Evolutionary conservation across 2,888 invertebrate species (phyloP).

Genomic region (Amblyteles armatorius): DNA sequence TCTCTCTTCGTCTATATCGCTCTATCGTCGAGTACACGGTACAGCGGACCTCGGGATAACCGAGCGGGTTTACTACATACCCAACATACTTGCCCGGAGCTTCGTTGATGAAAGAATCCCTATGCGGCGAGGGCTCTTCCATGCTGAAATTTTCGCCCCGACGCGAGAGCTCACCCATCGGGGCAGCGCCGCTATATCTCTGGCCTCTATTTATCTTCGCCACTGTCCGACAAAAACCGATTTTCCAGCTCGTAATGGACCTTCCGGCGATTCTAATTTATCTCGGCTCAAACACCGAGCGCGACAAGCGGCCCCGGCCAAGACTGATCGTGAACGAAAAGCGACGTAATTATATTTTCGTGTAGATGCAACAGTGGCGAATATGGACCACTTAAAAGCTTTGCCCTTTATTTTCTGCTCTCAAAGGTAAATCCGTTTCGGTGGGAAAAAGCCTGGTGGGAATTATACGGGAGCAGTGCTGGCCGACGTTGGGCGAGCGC

Average conservation of each 20-base stretch:
- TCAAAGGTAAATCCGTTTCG: too few species aligned
- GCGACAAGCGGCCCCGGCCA: neutral
- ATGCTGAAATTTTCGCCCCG: neutral
- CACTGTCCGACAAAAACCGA: constrained; percentile 46
- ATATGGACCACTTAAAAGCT: too few species aligned
- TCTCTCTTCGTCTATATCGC: neutral
- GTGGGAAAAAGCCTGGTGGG: too few species aligned
- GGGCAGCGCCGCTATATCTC: neutral
- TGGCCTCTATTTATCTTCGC: constrained; percentile 44
- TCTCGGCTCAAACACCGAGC: constrained; percentile 30
- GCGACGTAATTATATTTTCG: neutral
- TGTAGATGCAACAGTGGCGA: too few species aligned
- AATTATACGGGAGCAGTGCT: too few species aligned
- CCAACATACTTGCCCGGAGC: constrained; percentile 24
- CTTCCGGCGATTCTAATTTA: constrained; percentile 44
- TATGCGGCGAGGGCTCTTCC: neutral
- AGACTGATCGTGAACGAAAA: neutral
- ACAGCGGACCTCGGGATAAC: constrained; percentile 12
- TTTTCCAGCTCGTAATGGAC: constrained; percentile 40
- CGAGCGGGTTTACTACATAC: constrained; percentile 23
- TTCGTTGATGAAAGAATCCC: constrained; percentile 47
- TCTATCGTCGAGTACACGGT: constrained; percentile 2
- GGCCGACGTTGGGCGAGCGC: too few species aligned
- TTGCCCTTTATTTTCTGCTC: too few species aligned
- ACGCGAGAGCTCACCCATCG: neutral